Percentiles rank a stretch among this genome's conserved stretches.
Evolutionary conservation across 2,797 vertebrate genomes (phyloP).

Genomic region (Falco columbarius): DNA sequence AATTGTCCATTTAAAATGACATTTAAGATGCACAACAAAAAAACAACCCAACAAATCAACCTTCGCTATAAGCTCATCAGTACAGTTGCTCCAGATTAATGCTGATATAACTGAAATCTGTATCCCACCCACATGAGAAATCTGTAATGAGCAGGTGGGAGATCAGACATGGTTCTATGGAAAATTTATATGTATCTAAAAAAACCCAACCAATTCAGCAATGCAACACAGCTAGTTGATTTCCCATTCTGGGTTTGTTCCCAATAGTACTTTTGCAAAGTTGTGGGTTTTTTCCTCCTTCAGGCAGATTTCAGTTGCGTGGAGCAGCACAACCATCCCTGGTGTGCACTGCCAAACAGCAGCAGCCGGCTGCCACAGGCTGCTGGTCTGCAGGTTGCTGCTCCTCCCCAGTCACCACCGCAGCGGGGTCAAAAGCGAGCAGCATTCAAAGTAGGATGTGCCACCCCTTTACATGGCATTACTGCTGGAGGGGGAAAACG

Average conservation of each 20-base stretch:
- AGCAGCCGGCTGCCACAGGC: fast-evolving
- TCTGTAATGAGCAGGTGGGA: conserved; percentile 55
- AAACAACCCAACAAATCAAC: background rate
- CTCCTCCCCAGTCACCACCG: fast-evolving
- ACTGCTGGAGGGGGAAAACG: background rate
- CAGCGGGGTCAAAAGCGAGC: background rate
- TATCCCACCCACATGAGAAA: conserved; percentile 25
- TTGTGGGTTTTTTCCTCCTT: background rate
- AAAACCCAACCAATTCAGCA: background rate
- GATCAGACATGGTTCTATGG: background rate
- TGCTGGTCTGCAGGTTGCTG: background rate
- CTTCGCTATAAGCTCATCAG: background rate
- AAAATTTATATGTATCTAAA: background rate
- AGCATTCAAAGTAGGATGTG: background rate
- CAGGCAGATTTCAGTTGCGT: background rate
- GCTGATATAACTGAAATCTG: conserved; percentile 36
- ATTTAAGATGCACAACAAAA: background rate
- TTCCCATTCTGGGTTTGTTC: conserved; percentile 22
- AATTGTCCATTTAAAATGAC: background rate
- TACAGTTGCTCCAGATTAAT: conserved; percentile 21
- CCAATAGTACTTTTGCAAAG: background rate
- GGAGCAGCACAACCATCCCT: background rate
- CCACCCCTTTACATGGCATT: fast-evolving
- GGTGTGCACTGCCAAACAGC: background rate
- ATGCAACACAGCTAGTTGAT: background rate